Base-by-base conservation (phyloP, 2,797 vertebrate species). In the Harpagifer antarcticus region DNA sequence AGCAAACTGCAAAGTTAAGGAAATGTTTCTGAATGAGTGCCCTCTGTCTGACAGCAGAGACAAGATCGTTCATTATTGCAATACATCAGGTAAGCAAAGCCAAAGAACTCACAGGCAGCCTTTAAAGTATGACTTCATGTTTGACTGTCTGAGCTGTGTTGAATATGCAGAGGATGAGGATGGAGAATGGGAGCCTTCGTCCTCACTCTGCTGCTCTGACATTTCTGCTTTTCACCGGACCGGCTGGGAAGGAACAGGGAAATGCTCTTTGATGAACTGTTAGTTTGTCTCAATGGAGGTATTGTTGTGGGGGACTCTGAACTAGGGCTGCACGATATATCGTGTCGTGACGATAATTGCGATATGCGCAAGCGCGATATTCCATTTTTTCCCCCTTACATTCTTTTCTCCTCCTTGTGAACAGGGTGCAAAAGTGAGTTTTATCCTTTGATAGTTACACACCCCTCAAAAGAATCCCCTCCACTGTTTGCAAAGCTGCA, bases 391-490 rank as follows among this genome's bases (percentile, higher is more conserved):
- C n/a, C n/a, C n/a, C n/a, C n/a, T n/a, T n/a, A n/a, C n/a, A n/a
- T n/a, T n/a, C 7, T 0, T 74, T 79, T 77, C 53, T 52, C 62
- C n/a, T 74, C 67, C 47, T 6, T 45, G 45, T 60, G 55, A 66
- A n/a, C 45, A 54, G 82, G 79, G 79, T 86, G 79, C 84, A 85
- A 86, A 83, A 80, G 82, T 88, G 90, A 33, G 13, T 82, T 71
- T 68, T 48, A 72, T 82, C 60, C 56, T 86, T 53, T 74, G 60
- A 78, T 82, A 64, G 61, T 72, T 63, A 31, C 71, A 81, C 74
- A 58, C 69, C 72, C 64, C 33, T 47, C 43, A 63, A 27, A 53
- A 72, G 84, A 86, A 81, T 68, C 74, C 72, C 69, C 57, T 79
- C 47, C 19, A 49, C 71, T 87, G 75, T 80, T 82, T 68, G 45